Evolutionary conservation across 2,888 invertebrate genomes (phyloP).

Genomic region (Lathronympha strigana): DNA sequence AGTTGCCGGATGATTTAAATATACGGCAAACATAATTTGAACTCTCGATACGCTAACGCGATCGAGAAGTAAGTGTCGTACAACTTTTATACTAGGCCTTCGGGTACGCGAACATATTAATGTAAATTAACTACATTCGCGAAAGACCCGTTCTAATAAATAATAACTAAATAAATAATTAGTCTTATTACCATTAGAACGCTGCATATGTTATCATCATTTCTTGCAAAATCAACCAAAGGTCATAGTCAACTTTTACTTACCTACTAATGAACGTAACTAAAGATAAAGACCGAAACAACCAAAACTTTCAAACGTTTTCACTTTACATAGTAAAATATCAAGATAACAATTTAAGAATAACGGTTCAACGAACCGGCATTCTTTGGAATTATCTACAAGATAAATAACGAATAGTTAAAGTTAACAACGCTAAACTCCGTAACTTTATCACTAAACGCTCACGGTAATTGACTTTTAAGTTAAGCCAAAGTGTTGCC

Average conservation of each 20-base stretch:
- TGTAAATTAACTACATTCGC: too few relatives aligned
- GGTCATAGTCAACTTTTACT: not conserved
- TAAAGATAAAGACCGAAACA: too few relatives aligned
- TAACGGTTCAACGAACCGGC: slow-evolving; percentile 22
- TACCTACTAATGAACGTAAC: slow-evolving; percentile 6
- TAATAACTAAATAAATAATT: too few relatives aligned
- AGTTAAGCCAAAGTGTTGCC: slow-evolving; percentile 24
- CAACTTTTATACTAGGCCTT: too few relatives aligned
- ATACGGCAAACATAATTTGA: too few relatives aligned
- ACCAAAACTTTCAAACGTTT: slow-evolving; percentile 5
- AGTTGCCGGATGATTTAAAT: too few relatives aligned
- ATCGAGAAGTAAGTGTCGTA: too few relatives aligned
- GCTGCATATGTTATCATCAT: too few relatives aligned
- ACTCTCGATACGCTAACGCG: too few relatives aligned
- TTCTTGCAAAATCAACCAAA: not conserved
- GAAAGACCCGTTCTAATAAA: too few relatives aligned
- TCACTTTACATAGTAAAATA: slow-evolving; percentile 9
- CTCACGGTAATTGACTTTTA: slow-evolving; percentile 37
- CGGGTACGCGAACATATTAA: too few relatives aligned
- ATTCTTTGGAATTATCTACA: slow-evolving; percentile 34
- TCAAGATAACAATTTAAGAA: slow-evolving; percentile 30
- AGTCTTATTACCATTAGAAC: too few relatives aligned
- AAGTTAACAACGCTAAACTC: slow-evolving; percentile 13
- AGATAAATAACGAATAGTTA: slow-evolving; percentile 34
- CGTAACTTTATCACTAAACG: slow-evolving; percentile 37